phyloP scores from a whole-genome alignment of 2,113 vertebrate species.

The Trogon surrucura region DNA sequence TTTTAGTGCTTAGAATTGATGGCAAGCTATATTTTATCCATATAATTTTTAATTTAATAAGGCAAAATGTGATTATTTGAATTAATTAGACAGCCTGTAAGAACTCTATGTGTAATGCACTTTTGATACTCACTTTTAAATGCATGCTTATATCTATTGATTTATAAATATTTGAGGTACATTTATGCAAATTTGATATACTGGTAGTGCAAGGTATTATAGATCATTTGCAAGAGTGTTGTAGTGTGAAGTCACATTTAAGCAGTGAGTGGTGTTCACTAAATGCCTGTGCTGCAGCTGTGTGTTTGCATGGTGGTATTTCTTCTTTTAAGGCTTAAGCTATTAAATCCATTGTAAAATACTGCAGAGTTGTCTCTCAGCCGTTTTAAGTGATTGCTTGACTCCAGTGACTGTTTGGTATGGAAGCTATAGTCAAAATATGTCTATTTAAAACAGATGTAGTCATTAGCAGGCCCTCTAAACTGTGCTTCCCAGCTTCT shows the following conservation, averaged over 20 bases:
- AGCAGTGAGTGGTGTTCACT: constrained; percentile 13
- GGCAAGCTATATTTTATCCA: constrained; percentile 43
- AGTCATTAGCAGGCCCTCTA: constrained; percentile 12
- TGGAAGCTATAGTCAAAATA: constrained; percentile 39
- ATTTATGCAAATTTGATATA: constrained; percentile 62
- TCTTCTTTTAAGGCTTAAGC: constrained; percentile 7
- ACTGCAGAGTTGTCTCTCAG: constrained; percentile 3
- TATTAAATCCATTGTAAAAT: constrained; percentile 51
- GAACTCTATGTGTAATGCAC: constrained; percentile 23
- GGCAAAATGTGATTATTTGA: constrained; percentile 55
- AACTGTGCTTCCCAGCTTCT: not conserved
- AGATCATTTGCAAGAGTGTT: constrained; percentile 42
- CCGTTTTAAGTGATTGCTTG: constrained; percentile 38
- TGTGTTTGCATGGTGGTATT: not conserved
- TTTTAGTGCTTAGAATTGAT: constrained; percentile 40
- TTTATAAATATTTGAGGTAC: constrained; percentile 57
- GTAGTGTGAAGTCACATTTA: constrained; percentile 37
- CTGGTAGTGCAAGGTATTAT: constrained; percentile 1
- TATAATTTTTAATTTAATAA: constrained; percentile 59
- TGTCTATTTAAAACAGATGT: constrained; percentile 44
- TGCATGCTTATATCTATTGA: constrained; percentile 19
- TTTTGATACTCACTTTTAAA: constrained; percentile 60
- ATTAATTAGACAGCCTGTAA: constrained; percentile 57
- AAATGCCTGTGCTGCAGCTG: constrained; percentile 3
- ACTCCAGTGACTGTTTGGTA: constrained; percentile 5